phyloP scores from a whole-genome alignment of 2,797 vertebrate genomes.

The Craterocephalus amniculus region DNA sequence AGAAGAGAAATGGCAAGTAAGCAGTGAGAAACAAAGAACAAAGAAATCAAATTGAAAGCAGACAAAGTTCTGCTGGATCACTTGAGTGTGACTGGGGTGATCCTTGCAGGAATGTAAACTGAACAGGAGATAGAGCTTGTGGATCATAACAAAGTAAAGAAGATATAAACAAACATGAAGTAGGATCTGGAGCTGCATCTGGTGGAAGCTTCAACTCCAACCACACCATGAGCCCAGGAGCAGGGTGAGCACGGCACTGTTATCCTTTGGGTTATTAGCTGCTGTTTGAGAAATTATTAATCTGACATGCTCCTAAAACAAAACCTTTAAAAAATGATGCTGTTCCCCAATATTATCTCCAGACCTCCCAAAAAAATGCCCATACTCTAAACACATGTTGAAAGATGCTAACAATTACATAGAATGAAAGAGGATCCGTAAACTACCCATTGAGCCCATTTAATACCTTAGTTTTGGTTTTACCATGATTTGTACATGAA shows the following conservation, averaged over 20 bases:
- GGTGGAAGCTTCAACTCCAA: slow-evolving; percentile 42
- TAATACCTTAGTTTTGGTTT: not conserved
- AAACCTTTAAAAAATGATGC: not conserved
- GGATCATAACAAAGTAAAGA: slow-evolving; percentile 68
- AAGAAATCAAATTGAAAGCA: slow-evolving; percentile 60
- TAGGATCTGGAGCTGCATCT: slow-evolving; percentile 65
- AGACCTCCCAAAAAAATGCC: not conserved
- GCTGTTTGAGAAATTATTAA: slow-evolving; percentile 20
- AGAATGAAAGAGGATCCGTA: not conserved
- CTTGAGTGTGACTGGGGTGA: slow-evolving; percentile 53
- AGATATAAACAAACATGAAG: slow-evolving; percentile 70
- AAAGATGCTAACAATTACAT: not conserved
- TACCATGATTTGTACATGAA: not conserved
- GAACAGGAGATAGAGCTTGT: slow-evolving; percentile 59
- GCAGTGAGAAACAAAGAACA: slow-evolving; percentile 27
- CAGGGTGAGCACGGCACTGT: slow-evolving; percentile 16
- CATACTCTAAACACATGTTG: no score
- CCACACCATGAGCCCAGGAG: slow-evolving; percentile 33
- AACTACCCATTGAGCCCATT: not conserved
- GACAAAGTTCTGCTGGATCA: slow-evolving; percentile 50
- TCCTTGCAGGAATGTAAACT: slow-evolving; percentile 72
- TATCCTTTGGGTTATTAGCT: slow-evolving; percentile 33
- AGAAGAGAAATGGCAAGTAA: slow-evolving; percentile 1
- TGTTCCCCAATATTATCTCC: not conserved
- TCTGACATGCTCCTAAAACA: not conserved